Evolutionary conservation across 2,113 vertebrate species (phyloP).

Genomic region (Rhinogobius similis): DNA sequence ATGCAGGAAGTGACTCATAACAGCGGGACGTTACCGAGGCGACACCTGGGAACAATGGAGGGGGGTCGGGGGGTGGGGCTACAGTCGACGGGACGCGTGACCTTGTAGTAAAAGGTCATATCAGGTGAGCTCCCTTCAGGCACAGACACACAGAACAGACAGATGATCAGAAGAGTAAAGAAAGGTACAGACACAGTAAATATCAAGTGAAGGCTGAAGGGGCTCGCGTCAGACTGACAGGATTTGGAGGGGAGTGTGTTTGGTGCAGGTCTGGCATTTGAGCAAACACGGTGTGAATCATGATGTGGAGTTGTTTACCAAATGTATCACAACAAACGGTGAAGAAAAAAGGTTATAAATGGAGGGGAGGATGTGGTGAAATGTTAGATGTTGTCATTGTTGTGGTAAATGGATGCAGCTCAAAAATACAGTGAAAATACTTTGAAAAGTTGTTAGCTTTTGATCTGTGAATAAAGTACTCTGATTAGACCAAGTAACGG

Average conservation of each 20-base stretch:
- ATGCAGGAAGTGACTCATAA: constrained; percentile 54
- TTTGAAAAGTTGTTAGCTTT: too few relatives aligned
- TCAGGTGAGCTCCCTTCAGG: constrained; percentile 17
- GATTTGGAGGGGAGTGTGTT: neutral
- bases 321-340: neutral
- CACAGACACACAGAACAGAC: neutral
- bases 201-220: neutral
- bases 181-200: neutral
- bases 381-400: neutral
- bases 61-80: constrained; percentile 24
- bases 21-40: constrained; percentile 59
- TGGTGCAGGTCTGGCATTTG: neutral
- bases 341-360: neutral
- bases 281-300: neutral
- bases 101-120: constrained; percentile 36
- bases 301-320: neutral
- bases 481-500: too few relatives aligned
- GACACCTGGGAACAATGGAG: constrained; percentile 26
- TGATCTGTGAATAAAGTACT: too few relatives aligned
- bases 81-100: constrained; percentile 9
- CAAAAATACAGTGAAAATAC: too few relatives aligned
- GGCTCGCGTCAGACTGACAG: neutral
- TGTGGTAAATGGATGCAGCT: too few relatives aligned
- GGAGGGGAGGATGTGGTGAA: neutral
- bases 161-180: neutral